A percentile compares a stretch with the other conserved stretches of the same genome.
Conservation (phyloP, 2,113 vertebrate genomes). For the Chloropsis hardwickii region DNA sequence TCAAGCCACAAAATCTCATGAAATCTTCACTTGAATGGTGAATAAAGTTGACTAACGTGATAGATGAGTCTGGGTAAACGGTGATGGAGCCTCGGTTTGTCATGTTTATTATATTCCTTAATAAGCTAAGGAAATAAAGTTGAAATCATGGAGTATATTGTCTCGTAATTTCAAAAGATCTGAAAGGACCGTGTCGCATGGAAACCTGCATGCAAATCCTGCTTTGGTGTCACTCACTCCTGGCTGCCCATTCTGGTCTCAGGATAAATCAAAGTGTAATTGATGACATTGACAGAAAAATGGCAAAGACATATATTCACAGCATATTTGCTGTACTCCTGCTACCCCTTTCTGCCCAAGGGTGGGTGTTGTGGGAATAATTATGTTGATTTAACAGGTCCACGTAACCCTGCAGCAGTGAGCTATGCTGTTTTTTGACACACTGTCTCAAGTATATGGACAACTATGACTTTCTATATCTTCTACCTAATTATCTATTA, state of each 20-base stretch:
- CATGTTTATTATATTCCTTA: rapidly evolving
- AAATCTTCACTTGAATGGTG: not conserved
- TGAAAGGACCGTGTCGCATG: not conserved
- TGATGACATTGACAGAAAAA: not conserved
- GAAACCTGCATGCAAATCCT: not conserved
- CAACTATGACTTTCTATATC: not conserved
- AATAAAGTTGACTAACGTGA: rapidly evolving
- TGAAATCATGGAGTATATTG: not conserved
- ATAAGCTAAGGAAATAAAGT: not conserved
- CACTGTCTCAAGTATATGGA: not conserved
- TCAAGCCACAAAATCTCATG: not conserved
- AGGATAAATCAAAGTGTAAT: not conserved
- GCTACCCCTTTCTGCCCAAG: not conserved
- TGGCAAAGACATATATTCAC: not conserved
- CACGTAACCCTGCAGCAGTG: not conserved
- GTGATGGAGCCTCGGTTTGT: not conserved
- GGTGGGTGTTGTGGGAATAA: not conserved
- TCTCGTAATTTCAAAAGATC: not conserved
- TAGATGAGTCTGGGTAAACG: not conserved
- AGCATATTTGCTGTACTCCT: not conserved
- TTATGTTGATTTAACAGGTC: not conserved
- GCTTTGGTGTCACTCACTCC: not conserved
- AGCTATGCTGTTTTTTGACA: not conserved
- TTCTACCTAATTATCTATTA: not conserved
- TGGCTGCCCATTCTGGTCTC: not conserved